Conservation (phyloP, 2,113 vertebrate genomes). For the Pleuronectes platessa region DNA sequence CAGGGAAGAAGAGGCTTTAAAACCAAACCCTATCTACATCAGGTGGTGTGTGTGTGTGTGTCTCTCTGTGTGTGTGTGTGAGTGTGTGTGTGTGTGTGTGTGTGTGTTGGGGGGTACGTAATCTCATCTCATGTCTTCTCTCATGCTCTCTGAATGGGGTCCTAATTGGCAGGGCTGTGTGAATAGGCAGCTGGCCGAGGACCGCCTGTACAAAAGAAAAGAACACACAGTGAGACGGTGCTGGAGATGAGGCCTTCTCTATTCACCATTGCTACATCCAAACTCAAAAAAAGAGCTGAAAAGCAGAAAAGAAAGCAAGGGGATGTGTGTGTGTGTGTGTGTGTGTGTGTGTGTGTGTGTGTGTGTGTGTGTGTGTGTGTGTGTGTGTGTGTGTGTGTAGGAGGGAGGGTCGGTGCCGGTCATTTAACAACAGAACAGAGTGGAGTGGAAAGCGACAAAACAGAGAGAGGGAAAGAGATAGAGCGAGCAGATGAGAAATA, state of each 20-base stretch:
- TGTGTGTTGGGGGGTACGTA: conserved; percentile 31
- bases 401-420: conserved; percentile 14
- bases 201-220: conserved; percentile 80
- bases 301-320: conserved; percentile 43
- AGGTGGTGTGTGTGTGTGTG: background rate
- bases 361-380: background rate
- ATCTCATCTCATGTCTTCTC: conserved; percentile 59
- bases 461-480: conserved; percentile 50
- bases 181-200: conserved; percentile 92
- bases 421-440: conserved; percentile 64
- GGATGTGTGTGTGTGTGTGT: conserved; percentile 1
- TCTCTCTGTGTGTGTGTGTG: background rate
- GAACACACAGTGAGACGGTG: conserved; percentile 67
- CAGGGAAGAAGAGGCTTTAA: conserved; percentile 26
- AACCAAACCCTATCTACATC: conserved; percentile 32
- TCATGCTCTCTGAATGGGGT: conserved; percentile 86
- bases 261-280: conserved; percentile 62
- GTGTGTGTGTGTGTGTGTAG: conserved; percentile 1
- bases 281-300: conserved; percentile 20
- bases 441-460: conserved; percentile 71
- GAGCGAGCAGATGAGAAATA: conserved; percentile 74
- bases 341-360: background rate
- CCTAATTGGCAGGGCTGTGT: conserved; percentile 89
- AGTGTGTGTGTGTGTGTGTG: background rate
- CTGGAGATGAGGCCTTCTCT: conserved; percentile 61